A percentile compares a stretch with the other conserved stretches of the same genome.
Evolutionary conservation across 1,140 invertebrate species (phyloP).

Genomic region (Pseudomyrmex pallidus): DNA sequence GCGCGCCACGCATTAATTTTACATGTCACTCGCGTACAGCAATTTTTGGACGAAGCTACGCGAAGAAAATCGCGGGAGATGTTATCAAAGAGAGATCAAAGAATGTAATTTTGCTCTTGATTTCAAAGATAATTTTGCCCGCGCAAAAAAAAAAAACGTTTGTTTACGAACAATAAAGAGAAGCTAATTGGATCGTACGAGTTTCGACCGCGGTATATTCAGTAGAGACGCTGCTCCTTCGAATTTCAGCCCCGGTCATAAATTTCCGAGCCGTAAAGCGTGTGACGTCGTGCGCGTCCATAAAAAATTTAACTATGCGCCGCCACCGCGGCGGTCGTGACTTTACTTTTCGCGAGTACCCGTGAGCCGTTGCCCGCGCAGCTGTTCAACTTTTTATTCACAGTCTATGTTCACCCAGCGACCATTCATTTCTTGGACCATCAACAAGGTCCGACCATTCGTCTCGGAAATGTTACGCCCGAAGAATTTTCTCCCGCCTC

Average conservation of each 20-base stretch:
- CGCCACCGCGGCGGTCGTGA: conserved; percentile 38
- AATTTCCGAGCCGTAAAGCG: conserved; percentile 36
- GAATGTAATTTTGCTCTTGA: too few species aligned
- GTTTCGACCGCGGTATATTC: not conserved
- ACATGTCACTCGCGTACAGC: too few species aligned
- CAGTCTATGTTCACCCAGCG: conserved; percentile 17
- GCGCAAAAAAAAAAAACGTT: too few species aligned
- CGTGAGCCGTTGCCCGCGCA: conserved; percentile 26
- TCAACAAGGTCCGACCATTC: conserved; percentile 21
- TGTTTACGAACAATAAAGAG: too few species aligned
- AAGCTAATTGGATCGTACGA: not conserved
- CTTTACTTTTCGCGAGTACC: conserved; percentile 25
- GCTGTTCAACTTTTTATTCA: conserved; percentile 49
- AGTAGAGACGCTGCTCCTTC: not conserved
- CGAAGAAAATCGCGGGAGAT: too few species aligned
- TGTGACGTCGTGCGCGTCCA: conserved; percentile 9
- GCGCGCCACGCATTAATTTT: too few species aligned
- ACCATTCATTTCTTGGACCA: conserved; percentile 51
- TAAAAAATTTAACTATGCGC: conserved; percentile 51
- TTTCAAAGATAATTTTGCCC: too few species aligned
- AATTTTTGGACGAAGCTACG: too few species aligned
- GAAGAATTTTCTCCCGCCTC: conserved; percentile 20
- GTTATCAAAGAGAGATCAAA: too few species aligned
- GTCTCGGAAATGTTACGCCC: conserved; percentile 28
- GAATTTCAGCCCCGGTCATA: conserved; percentile 4